Evolutionary conservation across 2,888 invertebrate species (phyloP), one percentile per base, ranked within the genome.

Genomic region (Drosophila yooni): DNA sequence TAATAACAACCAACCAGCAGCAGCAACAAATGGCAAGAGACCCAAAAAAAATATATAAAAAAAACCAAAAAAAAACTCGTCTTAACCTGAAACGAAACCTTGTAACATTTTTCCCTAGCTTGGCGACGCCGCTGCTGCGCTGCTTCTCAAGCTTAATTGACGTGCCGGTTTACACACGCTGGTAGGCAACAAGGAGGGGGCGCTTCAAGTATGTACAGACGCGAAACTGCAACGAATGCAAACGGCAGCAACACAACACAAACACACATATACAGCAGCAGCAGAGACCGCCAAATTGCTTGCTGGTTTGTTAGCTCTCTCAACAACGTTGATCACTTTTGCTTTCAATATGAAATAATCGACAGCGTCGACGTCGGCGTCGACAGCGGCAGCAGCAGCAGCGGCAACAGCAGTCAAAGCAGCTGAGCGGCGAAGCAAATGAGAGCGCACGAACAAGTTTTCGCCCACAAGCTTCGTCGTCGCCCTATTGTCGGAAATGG

Each of bases 281-380:
- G 54, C 56, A 75, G 67, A 70, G 72, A 79, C 64, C 73, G 67
- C 21, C 29, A 64, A 64, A 56, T 50, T 61, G 61, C 15, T 74
- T 36, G 31, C 31, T 73, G 65, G 70, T 74, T 79, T 58, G 67
- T 50, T 25, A 48, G 57, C 72, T 71, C 82, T 67, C 76, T 58
- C 65, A 60, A 66, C 65, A 60, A 66, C 66, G 80, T 77, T 91
- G 87, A 89, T 92, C 88, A 92, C 93, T 92, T 93, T 92, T 92
- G 93, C 92, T 93, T 92, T 93, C 93, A 90, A 83, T 92, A 92
- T 92, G 91, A 93, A 92, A 91, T 91, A 92, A 92, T 91, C 85
- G 77, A 72, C 79, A 71, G 61, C 71, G 70, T 53, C 60, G 43
- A 52, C 66, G 70, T 15, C 59, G 38, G 40, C 62, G 40, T 54